Conservation (phyloP, 2,113 vertebrate genomes). For the Calyptomena viridis region DNA sequence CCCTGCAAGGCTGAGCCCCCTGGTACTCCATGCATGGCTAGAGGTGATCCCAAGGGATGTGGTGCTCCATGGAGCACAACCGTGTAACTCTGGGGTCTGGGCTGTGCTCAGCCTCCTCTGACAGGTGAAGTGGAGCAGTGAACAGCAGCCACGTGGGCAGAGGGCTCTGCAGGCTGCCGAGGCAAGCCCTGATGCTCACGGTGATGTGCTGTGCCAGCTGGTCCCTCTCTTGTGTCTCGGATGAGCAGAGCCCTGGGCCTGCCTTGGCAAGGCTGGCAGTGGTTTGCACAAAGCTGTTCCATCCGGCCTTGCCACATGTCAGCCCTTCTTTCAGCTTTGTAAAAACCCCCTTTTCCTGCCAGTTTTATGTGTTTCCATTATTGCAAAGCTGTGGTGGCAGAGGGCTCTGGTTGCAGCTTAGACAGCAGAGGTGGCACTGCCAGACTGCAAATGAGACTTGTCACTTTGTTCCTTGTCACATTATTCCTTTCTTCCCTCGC, state of each 20-base stretch:
- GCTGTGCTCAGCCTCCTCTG: background rate
- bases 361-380: background rate
- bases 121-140: background rate
- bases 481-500: background rate
- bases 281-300: background rate
- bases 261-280: background rate
- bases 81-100: background rate
- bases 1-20: background rate
- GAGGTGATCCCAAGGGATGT: background rate
- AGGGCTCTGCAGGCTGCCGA: background rate
- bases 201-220: background rate
- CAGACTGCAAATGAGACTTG: background rate
- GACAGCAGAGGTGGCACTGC: background rate
- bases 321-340: background rate
- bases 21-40: fast-evolving
- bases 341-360: background rate
- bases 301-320: fast-evolving
- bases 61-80: background rate
- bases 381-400: background rate
- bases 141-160: too few species aligned
- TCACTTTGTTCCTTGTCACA: background rate
- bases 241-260: background rate
- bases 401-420: background rate
- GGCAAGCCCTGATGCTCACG: background rate
- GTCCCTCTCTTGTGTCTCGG: background rate